Evolutionary conservation across 1,140 invertebrate genomes (phyloP).

Genomic region (Homalodisca vitripennis): DNA sequence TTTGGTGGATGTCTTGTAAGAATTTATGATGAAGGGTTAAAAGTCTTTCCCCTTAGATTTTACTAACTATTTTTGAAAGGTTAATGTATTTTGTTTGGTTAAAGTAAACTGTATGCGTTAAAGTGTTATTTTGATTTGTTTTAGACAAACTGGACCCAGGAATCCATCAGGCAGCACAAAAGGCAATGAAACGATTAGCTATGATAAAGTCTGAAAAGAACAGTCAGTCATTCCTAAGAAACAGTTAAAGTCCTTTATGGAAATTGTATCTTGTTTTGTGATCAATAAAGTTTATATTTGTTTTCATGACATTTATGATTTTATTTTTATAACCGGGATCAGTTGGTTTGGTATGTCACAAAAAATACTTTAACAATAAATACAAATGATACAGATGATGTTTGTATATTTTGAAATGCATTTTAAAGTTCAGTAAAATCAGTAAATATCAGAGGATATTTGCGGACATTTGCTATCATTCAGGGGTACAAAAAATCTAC

Average conservation of each 20-base stretch:
- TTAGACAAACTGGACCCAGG: constrained; percentile 71
- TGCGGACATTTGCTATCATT: too few species aligned
- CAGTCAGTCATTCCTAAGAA: constrained; percentile 21
- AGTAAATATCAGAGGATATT: too few species aligned
- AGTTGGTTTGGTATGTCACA: constrained; percentile 21
- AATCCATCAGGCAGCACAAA: constrained; percentile 74
- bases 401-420: too few species aligned
- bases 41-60: constrained; percentile 30
- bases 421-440: too few species aligned
- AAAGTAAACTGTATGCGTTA: constrained; percentile 35
- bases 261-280: background rate
- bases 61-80: constrained; percentile 18
- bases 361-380: background rate
- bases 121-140: constrained; percentile 34
- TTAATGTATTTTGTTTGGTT: constrained; percentile 31
- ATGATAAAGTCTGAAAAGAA: constrained; percentile 28
- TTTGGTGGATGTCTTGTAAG: background rate
- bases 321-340: constrained; percentile 61
- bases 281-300: background rate
- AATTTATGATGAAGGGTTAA: constrained; percentile 24
- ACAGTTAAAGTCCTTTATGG: constrained; percentile 4
- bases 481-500: too few species aligned
- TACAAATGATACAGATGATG: too few species aligned
- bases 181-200: constrained; percentile 45
- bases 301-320: background rate